Conservation (phyloP, 2,797 vertebrate genomes). For the Cyclura pinguis region DNA sequence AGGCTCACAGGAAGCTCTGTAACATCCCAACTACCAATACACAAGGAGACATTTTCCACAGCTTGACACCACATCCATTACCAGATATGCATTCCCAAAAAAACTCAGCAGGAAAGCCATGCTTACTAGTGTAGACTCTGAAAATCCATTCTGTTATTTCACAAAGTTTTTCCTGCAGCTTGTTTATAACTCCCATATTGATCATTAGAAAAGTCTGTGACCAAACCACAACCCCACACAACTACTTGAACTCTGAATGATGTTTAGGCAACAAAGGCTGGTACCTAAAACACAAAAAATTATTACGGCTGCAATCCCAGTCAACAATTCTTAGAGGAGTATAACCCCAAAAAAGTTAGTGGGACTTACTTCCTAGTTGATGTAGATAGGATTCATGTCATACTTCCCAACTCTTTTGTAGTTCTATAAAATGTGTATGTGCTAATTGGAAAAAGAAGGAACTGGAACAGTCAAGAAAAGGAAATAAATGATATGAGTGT, state of each 20-base stretch:
- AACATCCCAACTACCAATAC: not conserved
- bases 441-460: slow-evolving; percentile 56
- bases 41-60: not conserved
- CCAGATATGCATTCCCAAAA: not conserved
- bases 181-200: not conserved
- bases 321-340: not conserved
- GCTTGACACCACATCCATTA: not conserved
- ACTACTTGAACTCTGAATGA: not conserved
- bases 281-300: not conserved
- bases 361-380: not conserved
- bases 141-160: not conserved
- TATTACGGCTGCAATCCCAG: not conserved
- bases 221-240: slow-evolving; percentile 16
- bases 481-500: slow-evolving; percentile 32
- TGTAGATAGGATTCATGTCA: slow-evolving; percentile 1
- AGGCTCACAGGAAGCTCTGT: not conserved
- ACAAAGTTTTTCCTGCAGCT: not conserved
- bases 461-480: slow-evolving; percentile 51
- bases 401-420: slow-evolving; percentile 57
- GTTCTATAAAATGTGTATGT: slow-evolving; percentile 37
- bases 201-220: not conserved
- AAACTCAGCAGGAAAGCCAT: not conserved
- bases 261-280: not conserved
- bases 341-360: not conserved
- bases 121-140: not conserved